Evolutionary conservation across 2,797 vertebrate genomes (phyloP), one percentile per base, ranked within the genome.

Genomic region (Nasua narica): DNA sequence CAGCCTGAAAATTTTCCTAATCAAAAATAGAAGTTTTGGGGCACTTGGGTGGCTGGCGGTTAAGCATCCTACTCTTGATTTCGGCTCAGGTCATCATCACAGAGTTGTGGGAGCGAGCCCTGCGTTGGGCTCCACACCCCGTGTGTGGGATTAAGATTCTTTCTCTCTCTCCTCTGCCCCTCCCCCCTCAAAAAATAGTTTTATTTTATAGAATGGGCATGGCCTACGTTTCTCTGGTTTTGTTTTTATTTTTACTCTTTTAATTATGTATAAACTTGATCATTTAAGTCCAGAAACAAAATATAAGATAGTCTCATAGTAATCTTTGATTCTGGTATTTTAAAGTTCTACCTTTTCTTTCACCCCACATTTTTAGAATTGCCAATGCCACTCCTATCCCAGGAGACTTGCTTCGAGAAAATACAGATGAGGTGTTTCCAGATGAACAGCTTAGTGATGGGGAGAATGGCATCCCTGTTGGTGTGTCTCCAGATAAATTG

Each of bases 371-470:
- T 95, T 98, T 54, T 98, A 99, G 99, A 77, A 99, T 99, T 99
- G 99, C 99, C 52, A 99, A 99, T 95, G 99, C 99, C 46, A 99
- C 99, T 35, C 98, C 99, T 84, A 99, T 99, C 97, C 99, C 99
- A n/a, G 99, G 99, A 86, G 99, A 99, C 97, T 98, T 99, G 70
- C 96, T 99, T 98, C 99, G 99, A 97, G 99, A 99, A 98, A 99
- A 99, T 98, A 99, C 99, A 32, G 99, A 99, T 85, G 99, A 99
- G 96, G 99, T 99, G 29, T 99, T 99, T 98, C 99, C 99, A 98
- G 99, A 99, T 82, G 99, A 99, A 96, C 99, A 99, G 96, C 99
- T 99, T 91, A 99, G 99, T 91, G 99, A 99, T 94, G 99, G 99
- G 62, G 99, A 99, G 93, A 99, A 99, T 98, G 99, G 99, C 95